Conservation (phyloP, 2,888 invertebrate genomes). For the Epinotia demarniana region DNA sequence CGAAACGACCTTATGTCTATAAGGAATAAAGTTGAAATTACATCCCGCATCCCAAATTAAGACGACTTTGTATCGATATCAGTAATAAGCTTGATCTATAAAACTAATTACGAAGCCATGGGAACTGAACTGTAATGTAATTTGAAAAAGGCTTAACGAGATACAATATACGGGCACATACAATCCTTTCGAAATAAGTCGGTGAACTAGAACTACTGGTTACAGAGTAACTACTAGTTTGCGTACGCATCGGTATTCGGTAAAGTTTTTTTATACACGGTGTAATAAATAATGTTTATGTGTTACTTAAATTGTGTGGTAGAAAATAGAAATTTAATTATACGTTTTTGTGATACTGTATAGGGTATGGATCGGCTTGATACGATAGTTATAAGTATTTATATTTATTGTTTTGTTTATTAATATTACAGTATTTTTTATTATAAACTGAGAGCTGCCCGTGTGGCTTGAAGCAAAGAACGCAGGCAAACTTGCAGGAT, state of each 20-base stretch:
- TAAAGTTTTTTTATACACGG: slow-evolving; percentile 24
- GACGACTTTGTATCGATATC: slow-evolving; percentile 25
- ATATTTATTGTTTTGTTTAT: not conserved
- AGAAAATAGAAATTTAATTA: slow-evolving; percentile 17
- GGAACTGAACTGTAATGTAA: not conserved
- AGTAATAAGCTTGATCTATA: slow-evolving; percentile 33
- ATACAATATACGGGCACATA: not conserved
- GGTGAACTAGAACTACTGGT: slow-evolving; percentile 32
- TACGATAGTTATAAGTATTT: not conserved
- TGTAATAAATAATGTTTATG: slow-evolving; percentile 31
- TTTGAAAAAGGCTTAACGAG: not conserved
- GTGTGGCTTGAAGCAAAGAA: no score
- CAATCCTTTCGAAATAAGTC: not conserved
- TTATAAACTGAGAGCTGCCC: no score
- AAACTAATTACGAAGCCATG: slow-evolving; percentile 37
- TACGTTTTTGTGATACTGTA: not conserved
- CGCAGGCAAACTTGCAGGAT: no score
- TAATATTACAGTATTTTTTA: not conserved
- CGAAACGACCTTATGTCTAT: not conserved
- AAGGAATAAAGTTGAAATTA: slow-evolving; percentile 2
- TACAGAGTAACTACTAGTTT: slow-evolving; percentile 29
- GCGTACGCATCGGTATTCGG: slow-evolving; percentile 30
- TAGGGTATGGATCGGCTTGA: not conserved
- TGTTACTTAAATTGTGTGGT: slow-evolving; percentile 33
- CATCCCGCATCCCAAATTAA: slow-evolving; percentile 3